Base-by-base conservation (phyloP, 2,888 invertebrate species). In the Galerucella nymphaeae region DNA sequence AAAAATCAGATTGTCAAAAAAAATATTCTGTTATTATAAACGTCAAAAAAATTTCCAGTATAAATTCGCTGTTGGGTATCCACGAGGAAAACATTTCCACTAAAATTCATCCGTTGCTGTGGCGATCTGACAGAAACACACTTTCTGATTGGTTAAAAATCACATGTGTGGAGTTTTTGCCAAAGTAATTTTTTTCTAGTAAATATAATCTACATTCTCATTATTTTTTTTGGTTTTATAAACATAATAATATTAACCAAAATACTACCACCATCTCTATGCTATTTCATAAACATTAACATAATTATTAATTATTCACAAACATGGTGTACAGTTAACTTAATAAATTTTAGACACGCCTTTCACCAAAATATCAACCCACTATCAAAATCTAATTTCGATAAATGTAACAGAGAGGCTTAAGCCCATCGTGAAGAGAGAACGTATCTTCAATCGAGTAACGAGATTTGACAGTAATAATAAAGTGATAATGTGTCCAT, bases 401-500 rank as follows among this genome's bases (percentile, higher is more conserved):
- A 71, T 74, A 45, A 70, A 62, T 72, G 58, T 71, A 72, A 61
- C 72, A 75, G 66, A 75, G 66, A 18, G 23, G 23, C 20, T 57
- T 30, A 59, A 45, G 30, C 20, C 18, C 13, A 50, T 42, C 38
- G 50, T 18, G 14, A 69, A 41, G 63, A 50, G 45, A 67, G 58
- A 63, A 64, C 63, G 68, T 59, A 67, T 59, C 70, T 70, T 71
- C 66, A 61, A 69, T 66, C 58, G 38, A 45, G 41, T 68, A 70
- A 74, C 58, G 50, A 62, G 69, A 65, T 74, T 66, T 65, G 66
- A 66, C 62, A 63, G 53, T 68, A 68, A 74, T 72, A 69, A 71
- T 69, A 69, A 61, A 68, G 57, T 65, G 57, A 66, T n/a, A 16
- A 53, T 69, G 48, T 59, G 74, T 63, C 64, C 63, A 73, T 66